phyloP scores from a whole-genome alignment of 2,797 vertebrate genomes.

The Calcarius lapponicus region DNA sequence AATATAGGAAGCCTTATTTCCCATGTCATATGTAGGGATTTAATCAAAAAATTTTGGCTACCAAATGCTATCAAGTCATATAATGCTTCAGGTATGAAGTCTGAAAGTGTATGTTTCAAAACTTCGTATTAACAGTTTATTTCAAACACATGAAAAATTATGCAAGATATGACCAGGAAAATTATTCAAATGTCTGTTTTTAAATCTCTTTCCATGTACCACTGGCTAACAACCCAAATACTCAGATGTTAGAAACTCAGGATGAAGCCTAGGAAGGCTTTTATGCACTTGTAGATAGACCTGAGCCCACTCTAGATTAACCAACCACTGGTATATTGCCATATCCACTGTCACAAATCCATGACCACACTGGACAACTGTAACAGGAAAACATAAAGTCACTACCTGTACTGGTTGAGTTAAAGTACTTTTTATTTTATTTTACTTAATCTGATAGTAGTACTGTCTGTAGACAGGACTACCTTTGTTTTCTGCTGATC shows the following conservation, averaged over 20 bases:
- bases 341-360: not conserved
- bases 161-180: not conserved
- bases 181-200: not conserved
- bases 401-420: not conserved
- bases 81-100: not conserved
- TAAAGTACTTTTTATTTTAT: not conserved
- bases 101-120: not conserved
- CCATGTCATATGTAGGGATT: not conserved
- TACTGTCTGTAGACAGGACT: not conserved
- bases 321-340: not conserved
- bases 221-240: not conserved
- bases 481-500: not conserved
- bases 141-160: not conserved
- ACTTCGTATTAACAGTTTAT: not conserved
- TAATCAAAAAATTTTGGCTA: not conserved
- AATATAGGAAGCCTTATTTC: not conserved
- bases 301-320: not conserved
- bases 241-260: not conserved
- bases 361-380: accelerated
- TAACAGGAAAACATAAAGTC: not conserved
- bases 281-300: not conserved
- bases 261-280: not conserved
- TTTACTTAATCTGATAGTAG: not conserved
- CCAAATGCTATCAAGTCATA: not conserved
- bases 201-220: not conserved